Percentiles rank a stretch among this genome's conserved stretches.
phyloP scores from a whole-genome alignment of 2,113 vertebrate species.

The Callipepla squamata region DNA sequence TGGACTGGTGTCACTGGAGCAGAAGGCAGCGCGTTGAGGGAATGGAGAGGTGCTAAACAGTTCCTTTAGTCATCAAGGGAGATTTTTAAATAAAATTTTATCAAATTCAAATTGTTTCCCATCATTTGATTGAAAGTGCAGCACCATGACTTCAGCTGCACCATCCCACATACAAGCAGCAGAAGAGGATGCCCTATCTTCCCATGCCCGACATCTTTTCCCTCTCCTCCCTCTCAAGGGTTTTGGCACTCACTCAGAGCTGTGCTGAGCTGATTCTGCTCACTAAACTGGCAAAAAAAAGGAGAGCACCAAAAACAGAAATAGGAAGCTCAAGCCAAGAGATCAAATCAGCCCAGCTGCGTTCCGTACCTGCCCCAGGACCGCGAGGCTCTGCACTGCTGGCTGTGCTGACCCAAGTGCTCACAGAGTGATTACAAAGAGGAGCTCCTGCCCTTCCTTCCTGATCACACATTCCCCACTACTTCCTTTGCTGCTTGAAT shows the following conservation, averaged over 20 bases:
- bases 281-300: neutral
- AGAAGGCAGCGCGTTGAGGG: neutral
- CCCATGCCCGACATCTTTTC: neutral
- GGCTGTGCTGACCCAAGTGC: neutral
- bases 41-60: neutral
- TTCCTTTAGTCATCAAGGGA: neutral
- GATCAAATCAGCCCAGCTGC: neutral
- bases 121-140: neutral
- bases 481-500: neutral
- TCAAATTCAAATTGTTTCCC: neutral
- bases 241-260: neutral
- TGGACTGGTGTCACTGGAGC: neutral
- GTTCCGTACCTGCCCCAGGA: neutral
- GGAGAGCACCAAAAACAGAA: neutral
- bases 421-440: fast-evolving
- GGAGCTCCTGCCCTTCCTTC: neutral
- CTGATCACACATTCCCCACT: neutral
- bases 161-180: neutral
- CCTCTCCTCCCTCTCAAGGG: neutral
- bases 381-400: fast-evolving
- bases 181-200: neutral
- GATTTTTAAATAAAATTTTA: neutral
- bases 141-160: neutral
- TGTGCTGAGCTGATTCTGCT: neutral
- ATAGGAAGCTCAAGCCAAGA: neutral